Evolutionary conservation across 2,888 invertebrate genomes (phyloP), one percentile per base, ranked within the genome.

Genomic region (Leptarthrus brevirostris): DNA sequence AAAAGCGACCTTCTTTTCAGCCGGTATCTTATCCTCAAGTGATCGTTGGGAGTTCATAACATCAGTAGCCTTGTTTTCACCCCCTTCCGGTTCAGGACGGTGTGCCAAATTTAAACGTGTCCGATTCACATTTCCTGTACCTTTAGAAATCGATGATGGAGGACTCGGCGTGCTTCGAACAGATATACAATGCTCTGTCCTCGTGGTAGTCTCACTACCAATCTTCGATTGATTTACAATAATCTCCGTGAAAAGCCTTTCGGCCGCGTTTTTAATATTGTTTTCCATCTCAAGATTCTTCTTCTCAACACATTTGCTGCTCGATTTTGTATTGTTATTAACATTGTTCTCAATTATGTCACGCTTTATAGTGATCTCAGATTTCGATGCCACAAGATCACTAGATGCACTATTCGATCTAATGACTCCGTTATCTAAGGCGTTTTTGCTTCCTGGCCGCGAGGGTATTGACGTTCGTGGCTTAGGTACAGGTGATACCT

Each of bases 191-290:
- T 76, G 77, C 64, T 76, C 74, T 2, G 72, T 74, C 24, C 72
- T 75, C 10, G 40, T 26, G 16, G 26, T 49, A 34, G 4, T 30
- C n/a, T 56, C 22, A 22, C 20, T 26, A 49, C 10, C 22, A 2
- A 14, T 66, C 10, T 26, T 56, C 20, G 34, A 81, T 74, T 84
- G 84, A 77, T 81, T 84, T 34, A 84, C 81, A 73, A 83, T 83
- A 47, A 83, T 83, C 79, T 84, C 84, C 10, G 85, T 83, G 76
- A 85, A 85, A 49, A 84, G 77, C 64, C 84, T 82, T 77, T 84
- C 84, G 2, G 84, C 85, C 56, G 83, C 84, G 77, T 84, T 85
- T 74, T 82, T 85, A 0, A 84, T 74, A 79, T 84, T 84, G 73
- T 84, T 84, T 78, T 84, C 84, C 2, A 84, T 79, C 77, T 84